Base-by-base conservation (phyloP, 2,797 vertebrate genomes). In the Intellagama lesueurii region DNA sequence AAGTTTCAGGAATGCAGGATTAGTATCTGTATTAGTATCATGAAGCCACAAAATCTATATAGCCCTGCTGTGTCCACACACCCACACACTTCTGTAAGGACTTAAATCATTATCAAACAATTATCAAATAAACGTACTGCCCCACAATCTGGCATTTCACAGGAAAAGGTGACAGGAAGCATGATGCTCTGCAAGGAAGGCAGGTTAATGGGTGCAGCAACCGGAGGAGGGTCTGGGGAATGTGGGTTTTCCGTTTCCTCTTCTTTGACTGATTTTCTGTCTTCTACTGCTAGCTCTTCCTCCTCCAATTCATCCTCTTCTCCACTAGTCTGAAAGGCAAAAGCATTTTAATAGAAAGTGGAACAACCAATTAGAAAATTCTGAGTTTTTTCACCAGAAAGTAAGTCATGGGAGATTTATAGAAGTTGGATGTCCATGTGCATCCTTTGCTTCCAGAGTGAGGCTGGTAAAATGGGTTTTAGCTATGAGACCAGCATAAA, bases 121-220 rank as follows among this genome's bases (percentile, higher is more conserved):
- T 81, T 12, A 88, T 1, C 5, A 78, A 88, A 81, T 69, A 88
- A 85, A 98, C 98, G 85, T 97, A 98, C 98, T 94, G 97, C 97
- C 0, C 97, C 97, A 44, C 97, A 97, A 94, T 97, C 97, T 86
- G 97, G 97, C 95, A 97, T 97, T 95, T 98, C 98, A 96, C 97
- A 98, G 91, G 96, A 94, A 94, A 98, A 97, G 89, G 96, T 94
- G 0, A 93, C 95, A 76, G 97, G 95, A 83, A 96, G 95, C 60
- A 94, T 81, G 82, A 94, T 86, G 85, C 94, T 95, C 90, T 97
- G 95, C 93, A 96, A 80, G 1, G 95, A 88, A 0, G 96, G 96
- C 49, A 95, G 95, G 89, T 97, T 96, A 47, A 94, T 24, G 17
- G 95, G 94, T 90, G 96, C 95, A 92, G 95, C 90, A 82, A 94